Conservation (phyloP, 2,113 vertebrate species). For the Oreochromis niloticus region DNA sequence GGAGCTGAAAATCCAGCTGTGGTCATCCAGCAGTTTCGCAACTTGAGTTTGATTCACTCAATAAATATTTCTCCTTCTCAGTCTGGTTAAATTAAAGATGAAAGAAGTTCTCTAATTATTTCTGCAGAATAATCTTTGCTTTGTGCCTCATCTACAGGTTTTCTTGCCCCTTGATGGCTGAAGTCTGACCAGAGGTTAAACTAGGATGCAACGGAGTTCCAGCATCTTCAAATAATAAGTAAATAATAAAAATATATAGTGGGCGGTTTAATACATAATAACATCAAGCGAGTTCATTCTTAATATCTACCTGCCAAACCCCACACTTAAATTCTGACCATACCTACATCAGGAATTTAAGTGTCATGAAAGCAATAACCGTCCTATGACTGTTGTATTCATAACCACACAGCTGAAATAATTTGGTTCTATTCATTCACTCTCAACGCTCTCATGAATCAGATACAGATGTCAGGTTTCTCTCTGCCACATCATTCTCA, state of each 20-base stretch:
- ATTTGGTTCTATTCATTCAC: background rate
- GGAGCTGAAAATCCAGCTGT: background rate
- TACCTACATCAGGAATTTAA: background rate
- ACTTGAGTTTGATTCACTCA: background rate
- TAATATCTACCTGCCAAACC: background rate
- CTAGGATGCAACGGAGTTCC: background rate
- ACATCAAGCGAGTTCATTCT: background rate
- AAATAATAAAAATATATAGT: background rate
- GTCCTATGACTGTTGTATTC: background rate
- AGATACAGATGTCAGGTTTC: background rate
- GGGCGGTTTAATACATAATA: background rate
- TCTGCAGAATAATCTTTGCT: background rate
- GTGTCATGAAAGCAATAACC: background rate
- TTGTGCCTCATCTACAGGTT: background rate
- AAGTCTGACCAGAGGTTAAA: background rate
- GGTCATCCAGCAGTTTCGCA: background rate
- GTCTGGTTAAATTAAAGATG: background rate
- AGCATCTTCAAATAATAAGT: background rate
- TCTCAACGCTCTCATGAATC: background rate
- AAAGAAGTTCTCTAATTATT: background rate
- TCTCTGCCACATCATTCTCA: background rate
- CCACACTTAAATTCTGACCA: background rate
- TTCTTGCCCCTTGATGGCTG: accelerated
- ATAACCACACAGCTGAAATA: background rate
- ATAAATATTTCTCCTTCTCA: background rate